Evolutionary conservation across 2,797 vertebrate species (phyloP).

Genomic region (Aplochiton taeniatus): DNA sequence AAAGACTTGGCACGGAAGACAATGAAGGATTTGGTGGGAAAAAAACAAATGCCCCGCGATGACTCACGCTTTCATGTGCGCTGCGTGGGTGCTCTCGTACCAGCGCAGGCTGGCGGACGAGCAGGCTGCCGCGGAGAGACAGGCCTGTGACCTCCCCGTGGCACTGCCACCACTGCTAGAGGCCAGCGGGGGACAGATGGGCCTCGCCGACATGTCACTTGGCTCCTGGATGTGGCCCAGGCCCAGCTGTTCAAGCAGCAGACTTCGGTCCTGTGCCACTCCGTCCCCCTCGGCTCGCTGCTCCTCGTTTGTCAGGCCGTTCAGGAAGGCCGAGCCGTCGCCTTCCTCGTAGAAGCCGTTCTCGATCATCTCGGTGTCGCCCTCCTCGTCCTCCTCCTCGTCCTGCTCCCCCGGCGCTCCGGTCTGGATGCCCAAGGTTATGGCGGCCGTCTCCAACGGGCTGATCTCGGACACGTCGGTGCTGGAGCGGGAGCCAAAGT

Average conservation of each 20-base stretch:
- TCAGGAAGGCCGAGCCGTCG: slow-evolving; percentile 77
- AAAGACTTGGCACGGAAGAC: too few species aligned
- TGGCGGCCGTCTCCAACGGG: slow-evolving; percentile 76
- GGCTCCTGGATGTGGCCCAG: slow-evolving; percentile 75
- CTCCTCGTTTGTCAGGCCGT: slow-evolving; percentile 75
- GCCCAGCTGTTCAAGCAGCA: slow-evolving; percentile 70
- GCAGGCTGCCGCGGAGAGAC: slow-evolving; percentile 60
- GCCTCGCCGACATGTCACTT: slow-evolving; percentile 69
- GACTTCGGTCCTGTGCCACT: slow-evolving; percentile 59
- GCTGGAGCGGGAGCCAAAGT: slow-evolving; percentile 90
- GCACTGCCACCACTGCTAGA: slow-evolving; percentile 71
- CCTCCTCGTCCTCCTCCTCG: slow-evolving; percentile 68
- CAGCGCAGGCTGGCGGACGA: slow-evolving; percentile 76
- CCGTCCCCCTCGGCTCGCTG: slow-evolving; percentile 55
- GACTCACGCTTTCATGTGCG: slow-evolving; percentile 94
- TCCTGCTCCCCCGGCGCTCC: slow-evolving; percentile 35
- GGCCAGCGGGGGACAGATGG: slow-evolving; percentile 78
- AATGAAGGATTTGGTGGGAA: too few species aligned
- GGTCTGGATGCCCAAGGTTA: slow-evolving; percentile 74
- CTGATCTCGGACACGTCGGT: slow-evolving; percentile 85
- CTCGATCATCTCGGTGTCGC: slow-evolving; percentile 91
- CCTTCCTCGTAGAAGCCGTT: slow-evolving; percentile 96
- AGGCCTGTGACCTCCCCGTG: slow-evolving; percentile 73
- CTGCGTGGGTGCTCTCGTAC: slow-evolving; percentile 87
- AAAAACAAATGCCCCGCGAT: background rate